Percentiles rank a stretch among this genome's conserved stretches.
phyloP scores from a whole-genome alignment of 2,113 vertebrate genomes.

The Eubucco bourcierii region DNA sequence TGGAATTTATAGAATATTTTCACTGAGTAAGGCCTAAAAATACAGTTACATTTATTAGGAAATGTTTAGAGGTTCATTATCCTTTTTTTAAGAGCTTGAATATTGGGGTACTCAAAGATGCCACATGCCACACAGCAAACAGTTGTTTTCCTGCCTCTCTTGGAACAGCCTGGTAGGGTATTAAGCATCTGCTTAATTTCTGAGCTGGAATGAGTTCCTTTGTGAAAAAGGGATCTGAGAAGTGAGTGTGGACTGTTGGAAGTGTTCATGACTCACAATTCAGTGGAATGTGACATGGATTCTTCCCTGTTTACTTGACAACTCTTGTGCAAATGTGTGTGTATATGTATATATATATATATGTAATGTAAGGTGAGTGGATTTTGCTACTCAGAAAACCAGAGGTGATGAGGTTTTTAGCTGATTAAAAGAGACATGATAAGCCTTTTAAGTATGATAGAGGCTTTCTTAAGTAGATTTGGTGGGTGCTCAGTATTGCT shows the following conservation, averaged over 20 bases:
- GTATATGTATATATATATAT: too few species aligned
- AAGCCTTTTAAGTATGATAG: background rate
- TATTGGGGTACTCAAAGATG: background rate
- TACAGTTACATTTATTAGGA: background rate
- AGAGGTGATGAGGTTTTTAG: background rate
- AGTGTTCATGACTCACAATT: background rate
- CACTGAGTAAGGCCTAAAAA: background rate
- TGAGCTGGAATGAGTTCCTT: background rate
- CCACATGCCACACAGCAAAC: background rate
- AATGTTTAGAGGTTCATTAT: background rate
- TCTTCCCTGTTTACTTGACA: background rate
- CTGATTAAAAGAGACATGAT: background rate
- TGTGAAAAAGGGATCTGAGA: background rate
- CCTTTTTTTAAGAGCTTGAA: background rate
- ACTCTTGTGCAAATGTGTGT: background rate
- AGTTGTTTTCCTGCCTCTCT: background rate
- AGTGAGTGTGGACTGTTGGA: background rate
- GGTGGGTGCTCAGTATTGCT: background rate
- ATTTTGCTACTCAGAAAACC: background rate
- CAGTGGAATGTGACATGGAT: background rate
- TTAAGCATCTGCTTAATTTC: constrained; percentile 3
- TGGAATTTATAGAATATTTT: background rate
- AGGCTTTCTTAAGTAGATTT: background rate
- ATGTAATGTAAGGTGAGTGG: background rate
- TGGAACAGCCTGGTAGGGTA: background rate